Conservation (phyloP, 2,113 vertebrate species). For the Myiozetetes cayanensis region DNA sequence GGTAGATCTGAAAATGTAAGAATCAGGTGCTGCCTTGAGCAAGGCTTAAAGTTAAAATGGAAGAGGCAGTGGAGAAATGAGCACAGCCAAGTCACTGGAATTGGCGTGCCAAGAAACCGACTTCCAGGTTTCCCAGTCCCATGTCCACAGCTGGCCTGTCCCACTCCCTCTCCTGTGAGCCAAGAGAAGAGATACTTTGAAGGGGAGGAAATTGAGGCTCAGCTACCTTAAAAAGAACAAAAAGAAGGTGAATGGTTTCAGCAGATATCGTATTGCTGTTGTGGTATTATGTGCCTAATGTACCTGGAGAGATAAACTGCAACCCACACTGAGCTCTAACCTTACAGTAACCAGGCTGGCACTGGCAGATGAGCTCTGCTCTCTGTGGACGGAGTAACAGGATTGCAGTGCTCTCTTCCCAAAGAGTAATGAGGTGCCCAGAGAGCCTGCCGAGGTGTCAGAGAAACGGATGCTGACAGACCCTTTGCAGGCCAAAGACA, state of each 20-base stretch:
- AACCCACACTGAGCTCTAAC: not conserved
- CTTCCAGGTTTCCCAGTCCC: not conserved
- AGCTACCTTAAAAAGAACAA: not conserved
- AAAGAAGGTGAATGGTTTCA: not conserved
- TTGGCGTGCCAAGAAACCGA: not conserved
- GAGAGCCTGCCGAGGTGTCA: slow-evolving; percentile 9
- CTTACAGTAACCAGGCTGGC: rapidly evolving
- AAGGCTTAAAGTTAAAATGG: not conserved
- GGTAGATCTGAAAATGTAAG: not conserved
- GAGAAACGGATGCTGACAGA: slow-evolving; percentile 8
- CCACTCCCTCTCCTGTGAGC: not conserved
- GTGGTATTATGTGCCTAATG: not conserved
- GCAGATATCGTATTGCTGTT: not conserved
- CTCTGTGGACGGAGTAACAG: not conserved
- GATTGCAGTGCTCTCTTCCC: not conserved
- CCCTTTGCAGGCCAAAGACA: slow-evolving; percentile 1
- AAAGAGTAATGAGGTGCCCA: slow-evolving; percentile 35
- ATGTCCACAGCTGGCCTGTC: not conserved
- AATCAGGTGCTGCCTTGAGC: not conserved
- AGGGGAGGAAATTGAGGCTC: not conserved
- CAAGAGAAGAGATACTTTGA: not conserved
- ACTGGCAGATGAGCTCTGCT: not conserved
- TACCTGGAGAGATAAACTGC: not conserved
- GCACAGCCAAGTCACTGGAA: not conserved
- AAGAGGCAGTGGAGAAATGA: not conserved